phyloP scores from a whole-genome alignment of 2,888 invertebrate genomes.

The Mythimna ferrago region DNA sequence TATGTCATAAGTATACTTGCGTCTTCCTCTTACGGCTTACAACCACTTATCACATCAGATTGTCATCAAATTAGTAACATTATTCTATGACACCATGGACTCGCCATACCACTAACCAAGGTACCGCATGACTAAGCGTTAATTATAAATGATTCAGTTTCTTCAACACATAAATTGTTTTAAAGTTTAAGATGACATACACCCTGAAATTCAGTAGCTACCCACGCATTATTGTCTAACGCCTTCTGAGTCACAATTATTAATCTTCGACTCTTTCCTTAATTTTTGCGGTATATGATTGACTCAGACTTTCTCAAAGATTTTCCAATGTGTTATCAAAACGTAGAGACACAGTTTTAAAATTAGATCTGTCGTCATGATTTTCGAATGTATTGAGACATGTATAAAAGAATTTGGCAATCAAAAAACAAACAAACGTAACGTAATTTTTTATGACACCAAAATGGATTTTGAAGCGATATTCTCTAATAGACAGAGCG shows the following conservation, averaged over 20 bases:
- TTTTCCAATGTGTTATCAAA: not conserved
- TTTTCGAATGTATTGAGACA: not conserved
- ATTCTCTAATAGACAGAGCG: too few relatives aligned
- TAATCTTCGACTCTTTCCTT: not conserved
- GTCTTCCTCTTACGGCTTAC: not conserved
- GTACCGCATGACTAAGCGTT: constrained; percentile 32
- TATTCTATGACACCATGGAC: constrained; percentile 13
- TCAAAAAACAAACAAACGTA: not conserved
- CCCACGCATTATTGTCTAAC: not conserved
- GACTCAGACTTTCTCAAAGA: not conserved
- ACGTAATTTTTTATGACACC: not conserved
- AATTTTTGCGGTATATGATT: not conserved
- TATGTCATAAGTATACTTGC: constrained; percentile 7
- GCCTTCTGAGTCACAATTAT: constrained; percentile 8
- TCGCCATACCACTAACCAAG: not conserved
- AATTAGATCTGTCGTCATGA: not conserved
- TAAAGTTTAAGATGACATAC: constrained; percentile 34
- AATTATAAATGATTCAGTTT: constrained; percentile 28
- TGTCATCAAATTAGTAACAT: constrained; percentile 22
- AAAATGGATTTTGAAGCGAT: too few relatives aligned
- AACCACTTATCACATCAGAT: not conserved
- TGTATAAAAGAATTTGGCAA: not conserved
- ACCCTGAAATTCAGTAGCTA: constrained; percentile 23
- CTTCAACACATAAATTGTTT: not conserved
- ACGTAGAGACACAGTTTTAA: not conserved